phyloP scores from a whole-genome alignment of 2,888 invertebrate species.

The Eupeodes luniger region DNA sequence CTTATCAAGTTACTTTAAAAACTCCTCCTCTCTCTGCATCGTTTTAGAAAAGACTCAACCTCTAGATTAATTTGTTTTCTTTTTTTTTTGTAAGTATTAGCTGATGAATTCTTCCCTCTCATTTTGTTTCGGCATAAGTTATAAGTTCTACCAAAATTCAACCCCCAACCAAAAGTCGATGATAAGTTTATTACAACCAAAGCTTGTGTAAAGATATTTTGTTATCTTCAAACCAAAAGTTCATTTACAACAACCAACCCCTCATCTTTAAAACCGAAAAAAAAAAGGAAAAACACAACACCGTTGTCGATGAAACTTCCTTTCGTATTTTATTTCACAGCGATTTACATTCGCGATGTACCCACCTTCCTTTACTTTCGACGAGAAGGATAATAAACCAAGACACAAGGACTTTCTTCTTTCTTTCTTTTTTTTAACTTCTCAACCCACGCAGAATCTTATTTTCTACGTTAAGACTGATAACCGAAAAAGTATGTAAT shows the following conservation, averaged over 20 bases:
- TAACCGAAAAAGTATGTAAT: slow-evolving; percentile 47
- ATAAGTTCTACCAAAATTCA: slow-evolving; percentile 15
- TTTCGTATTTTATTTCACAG: slow-evolving; percentile 69
- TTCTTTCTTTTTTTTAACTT: not conserved
- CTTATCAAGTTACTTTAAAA: not conserved
- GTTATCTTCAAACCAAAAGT: slow-evolving; percentile 61
- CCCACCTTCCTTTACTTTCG: not conserved
- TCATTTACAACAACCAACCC: slow-evolving; percentile 62
- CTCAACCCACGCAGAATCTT: not conserved
- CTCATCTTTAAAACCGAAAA: not conserved
- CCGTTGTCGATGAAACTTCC: slow-evolving; percentile 61
- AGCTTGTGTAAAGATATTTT: slow-evolving; percentile 51
- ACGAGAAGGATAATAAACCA: slow-evolving; percentile 70
- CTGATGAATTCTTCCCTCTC: slow-evolving; percentile 20
- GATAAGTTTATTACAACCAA: slow-evolving; percentile 61
- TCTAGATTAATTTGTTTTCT: not conserved
- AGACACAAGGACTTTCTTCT: slow-evolving; percentile 42
- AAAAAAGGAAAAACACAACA: slow-evolving; percentile 13
- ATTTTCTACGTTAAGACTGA: slow-evolving; percentile 32
- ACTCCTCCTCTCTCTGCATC: not conserved
- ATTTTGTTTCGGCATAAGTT: slow-evolving; percentile 51
- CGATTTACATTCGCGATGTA: slow-evolving; percentile 58
- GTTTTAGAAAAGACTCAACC: not conserved
- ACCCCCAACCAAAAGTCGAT: slow-evolving; percentile 5
- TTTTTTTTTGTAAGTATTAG: not conserved